Evolutionary conservation across 23 tunicate genomes (phyloP), one percentile per base, ranked within the genome.

Genomic region (Corella eumyota): DNA sequence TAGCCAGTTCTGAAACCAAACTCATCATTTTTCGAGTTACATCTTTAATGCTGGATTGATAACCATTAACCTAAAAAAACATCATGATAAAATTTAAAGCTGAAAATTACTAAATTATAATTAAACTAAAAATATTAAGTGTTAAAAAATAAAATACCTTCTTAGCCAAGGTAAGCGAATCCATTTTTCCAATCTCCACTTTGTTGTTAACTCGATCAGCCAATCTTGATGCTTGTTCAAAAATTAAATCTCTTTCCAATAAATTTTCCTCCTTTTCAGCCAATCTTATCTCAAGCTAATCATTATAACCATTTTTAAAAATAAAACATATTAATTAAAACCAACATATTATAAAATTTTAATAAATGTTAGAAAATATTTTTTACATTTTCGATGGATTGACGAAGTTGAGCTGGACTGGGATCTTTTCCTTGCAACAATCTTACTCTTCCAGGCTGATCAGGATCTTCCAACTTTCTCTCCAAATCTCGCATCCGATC

Each of bases 1-100:
- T 88, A 17, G 96, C 82, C 25, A 88, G 58, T 61, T 88, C 96
- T 2, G 96, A 83, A 11, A 88, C 96, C 28, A 78, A 46, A 20
- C 75, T 50, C 96, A 88, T 88, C 96, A 88, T 88, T 56, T 79
- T 79, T 1, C 96, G 49, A 1, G 96, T 88, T 56, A 72, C 81
- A 57, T 88, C 88, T 55, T 88, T 88, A n/a, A 75, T 79, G 50
- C 76, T 66, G 22, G 83, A 51, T 60, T 85, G 96, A 29, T 45
- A 78, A 23, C 69, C 76, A 55, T 88, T 88, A 5, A 88, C 88
- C 96, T 88, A 55, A 7, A 4, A 38, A 30, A 45, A 59, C 20
- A 20, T 54, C 0, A 55, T n/a, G n/a, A n/a, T n/a, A n/a, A n/a
- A n/a, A 45, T n/a, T n/a, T n/a, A n/a, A n/a, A n/a, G n/a, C n/a